Evolutionary conservation across 2,113 vertebrate genomes (phyloP), one percentile per base, ranked within the genome.

Genomic region (Barbus barbus): DNA sequence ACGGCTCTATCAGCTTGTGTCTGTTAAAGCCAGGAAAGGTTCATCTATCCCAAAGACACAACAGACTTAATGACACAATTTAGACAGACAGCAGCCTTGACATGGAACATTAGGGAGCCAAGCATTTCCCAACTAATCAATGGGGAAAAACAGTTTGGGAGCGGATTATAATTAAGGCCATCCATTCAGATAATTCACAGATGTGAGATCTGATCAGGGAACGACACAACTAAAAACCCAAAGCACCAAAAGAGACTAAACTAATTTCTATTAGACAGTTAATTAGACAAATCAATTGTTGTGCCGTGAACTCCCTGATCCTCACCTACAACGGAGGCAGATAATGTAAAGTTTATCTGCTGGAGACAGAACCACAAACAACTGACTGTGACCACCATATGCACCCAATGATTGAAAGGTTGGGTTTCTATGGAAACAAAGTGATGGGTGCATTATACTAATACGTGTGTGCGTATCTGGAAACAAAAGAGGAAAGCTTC

Each of bases 351-450:
- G 22, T 65, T 71, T 71, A 71, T 82, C 80, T 80, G 26, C 61
- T 67, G 24, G 31, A 80, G 78, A 71, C 80, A 38, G 75, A 60
- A n/a, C 22, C 63, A 53, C 56, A 48, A 63, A 84, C 22, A 48
- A 33, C 33, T 71, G 44, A 78, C 65, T 80, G 26, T 48, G 44
- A 72, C 77, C 76, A 72, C 77, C 65, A 73, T 33, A 73, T 44
- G 44, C 75, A 80, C 78, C 36, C 77, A 33, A 51, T 20, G 48
- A 53, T 11, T 38, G 28, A 38, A 65, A 48, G 60, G 26, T 48
- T 33, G 24, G 12, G 79, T 86, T 82, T 77, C 84, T 82, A 56
- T 86, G 81, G 81, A 72, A 86, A 83, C 85, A 78, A 71, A 83
- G 63, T 46, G 60, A 77, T 26, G 56, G 74, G 31, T 33, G 41